Percentiles rank a stretch among this genome's conserved stretches.
Evolutionary conservation across 2,113 vertebrate genomes (phyloP).

Genomic region (Saccopteryx leptura): DNA sequence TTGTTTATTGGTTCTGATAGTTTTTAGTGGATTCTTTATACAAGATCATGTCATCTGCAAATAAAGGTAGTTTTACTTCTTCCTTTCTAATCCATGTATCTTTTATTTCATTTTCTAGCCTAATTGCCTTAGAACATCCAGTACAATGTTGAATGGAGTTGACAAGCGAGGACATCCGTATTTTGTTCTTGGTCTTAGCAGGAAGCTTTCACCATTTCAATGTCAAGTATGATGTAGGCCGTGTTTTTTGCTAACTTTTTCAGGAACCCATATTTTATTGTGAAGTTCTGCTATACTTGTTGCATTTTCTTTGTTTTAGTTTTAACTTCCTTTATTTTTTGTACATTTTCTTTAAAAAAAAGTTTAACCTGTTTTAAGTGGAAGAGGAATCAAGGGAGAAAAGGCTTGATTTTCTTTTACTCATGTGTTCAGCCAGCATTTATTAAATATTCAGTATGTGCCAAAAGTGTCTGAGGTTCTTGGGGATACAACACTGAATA

Average conservation of each 20-base stretch:
- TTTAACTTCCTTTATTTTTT: slow-evolving; percentile 58
- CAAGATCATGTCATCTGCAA: slow-evolving; percentile 14
- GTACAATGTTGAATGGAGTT: background rate
- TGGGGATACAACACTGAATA: background rate
- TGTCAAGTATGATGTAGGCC: background rate
- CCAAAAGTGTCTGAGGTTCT: background rate
- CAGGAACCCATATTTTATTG: background rate
- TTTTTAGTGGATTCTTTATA: slow-evolving; percentile 37
- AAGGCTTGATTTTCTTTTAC: slow-evolving; percentile 51
- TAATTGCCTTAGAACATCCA: slow-evolving; percentile 31
- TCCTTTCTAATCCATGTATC: slow-evolving; percentile 1
- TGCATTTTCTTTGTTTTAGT: slow-evolving; percentile 50
- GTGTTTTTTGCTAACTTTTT: slow-evolving; percentile 1
- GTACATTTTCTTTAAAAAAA: slow-evolving; percentile 31
- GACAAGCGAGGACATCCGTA: slow-evolving; percentile 3
- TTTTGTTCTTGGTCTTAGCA: slow-evolving; percentile 5
- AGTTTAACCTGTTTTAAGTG: background rate
- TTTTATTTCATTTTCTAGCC: slow-evolving; percentile 55
- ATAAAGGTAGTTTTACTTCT: slow-evolving; percentile 44
- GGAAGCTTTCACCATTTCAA: slow-evolving; percentile 33
- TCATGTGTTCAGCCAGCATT: slow-evolving; percentile 4
- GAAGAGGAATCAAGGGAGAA: background rate
- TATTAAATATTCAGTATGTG: background rate
- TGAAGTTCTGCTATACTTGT: slow-evolving; percentile 12
- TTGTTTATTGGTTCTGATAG: background rate